A percentile compares a stretch with the other conserved stretches of the same genome.
phyloP scores from a whole-genome alignment of 2,888 invertebrate genomes.

The Melipona bicolor region DNA sequence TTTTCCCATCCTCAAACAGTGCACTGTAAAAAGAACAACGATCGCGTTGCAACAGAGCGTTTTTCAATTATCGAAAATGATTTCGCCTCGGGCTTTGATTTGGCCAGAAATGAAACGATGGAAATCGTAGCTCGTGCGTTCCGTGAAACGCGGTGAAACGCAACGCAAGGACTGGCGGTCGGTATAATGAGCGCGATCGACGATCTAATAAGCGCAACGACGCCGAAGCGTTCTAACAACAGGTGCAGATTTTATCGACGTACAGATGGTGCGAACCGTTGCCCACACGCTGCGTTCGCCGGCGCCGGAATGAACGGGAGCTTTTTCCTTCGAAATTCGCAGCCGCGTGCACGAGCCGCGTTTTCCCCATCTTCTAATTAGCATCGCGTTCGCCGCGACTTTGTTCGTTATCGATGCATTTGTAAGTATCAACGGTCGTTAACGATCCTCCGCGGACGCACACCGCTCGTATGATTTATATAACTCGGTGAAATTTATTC shows the following conservation, averaged over 20 bases:
- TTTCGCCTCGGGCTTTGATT: conserved; percentile 21
- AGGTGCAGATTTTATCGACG: conserved; percentile 70
- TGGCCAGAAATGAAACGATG: conserved; percentile 44
- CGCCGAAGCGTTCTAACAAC: conserved; percentile 59
- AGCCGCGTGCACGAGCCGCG: conserved; percentile 30
- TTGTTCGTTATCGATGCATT: conserved; percentile 67
- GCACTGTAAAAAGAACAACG: background rate
- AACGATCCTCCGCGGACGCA: conserved; percentile 20
- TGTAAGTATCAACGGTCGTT: conserved; percentile 61
- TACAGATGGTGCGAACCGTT: conserved; percentile 70
- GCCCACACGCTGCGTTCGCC: conserved; percentile 58
- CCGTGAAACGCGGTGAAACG: conserved; percentile 54
- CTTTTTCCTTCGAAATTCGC: conserved; percentile 51
- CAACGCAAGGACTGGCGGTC: conserved; percentile 46
- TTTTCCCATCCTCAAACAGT: background rate
- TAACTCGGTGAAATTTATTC: conserved; percentile 38
- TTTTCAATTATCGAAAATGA: conserved; percentile 6
- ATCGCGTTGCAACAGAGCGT: background rate
- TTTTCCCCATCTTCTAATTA: conserved; percentile 61
- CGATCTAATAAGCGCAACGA: conserved; percentile 68
- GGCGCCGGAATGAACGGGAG: conserved; percentile 48
- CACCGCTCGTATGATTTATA: conserved; percentile 45
- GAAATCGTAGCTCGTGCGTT: conserved; percentile 58
- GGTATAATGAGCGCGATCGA: conserved; percentile 66
- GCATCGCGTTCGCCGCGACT: conserved; percentile 43